Percentiles rank a stretch among this genome's conserved stretches.
phyloP scores from a whole-genome alignment of 2,797 vertebrate species.

The Carapus acus region DNA sequence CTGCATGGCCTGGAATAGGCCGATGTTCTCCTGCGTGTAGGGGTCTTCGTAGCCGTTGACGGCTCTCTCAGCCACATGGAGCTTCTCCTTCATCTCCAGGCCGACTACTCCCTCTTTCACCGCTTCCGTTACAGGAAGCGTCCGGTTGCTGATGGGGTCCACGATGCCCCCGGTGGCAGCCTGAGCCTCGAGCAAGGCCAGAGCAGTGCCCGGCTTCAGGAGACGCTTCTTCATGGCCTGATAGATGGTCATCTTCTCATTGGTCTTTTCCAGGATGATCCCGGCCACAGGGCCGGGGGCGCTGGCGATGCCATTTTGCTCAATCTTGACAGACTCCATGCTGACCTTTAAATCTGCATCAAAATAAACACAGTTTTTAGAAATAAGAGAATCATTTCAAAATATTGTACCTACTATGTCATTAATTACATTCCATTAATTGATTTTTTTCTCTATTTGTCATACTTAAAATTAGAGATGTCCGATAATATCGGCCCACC shows the following conservation, averaged over 20 bases:
- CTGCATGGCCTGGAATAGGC: conserved; percentile 95
- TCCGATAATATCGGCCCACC: too few relatives aligned
- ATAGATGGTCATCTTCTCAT: conserved; percentile 84
- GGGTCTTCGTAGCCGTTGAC: conserved; percentile 83
- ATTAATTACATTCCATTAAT: background rate
- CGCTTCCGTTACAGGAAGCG: conserved; percentile 79
- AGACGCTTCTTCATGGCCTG: conserved; percentile 89
- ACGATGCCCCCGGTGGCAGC: conserved; percentile 85
- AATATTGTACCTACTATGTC: background rate
- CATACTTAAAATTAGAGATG: too few relatives aligned
- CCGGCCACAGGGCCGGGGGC: conserved; percentile 81
- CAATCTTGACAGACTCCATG: conserved; percentile 45
- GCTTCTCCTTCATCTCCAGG: conserved; percentile 86
- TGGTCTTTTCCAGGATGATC: conserved; percentile 79
- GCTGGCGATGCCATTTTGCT: conserved; percentile 50
- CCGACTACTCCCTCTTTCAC: conserved; percentile 84
- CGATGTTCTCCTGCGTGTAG: conserved; percentile 82
- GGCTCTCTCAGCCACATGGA: conserved; percentile 82
- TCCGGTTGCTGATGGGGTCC: conserved; percentile 81
- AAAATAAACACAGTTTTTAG: conserved; percentile 26
- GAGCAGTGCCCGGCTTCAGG: conserved; percentile 81
- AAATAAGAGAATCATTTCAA: background rate
- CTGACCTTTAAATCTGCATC: conserved; percentile 27
- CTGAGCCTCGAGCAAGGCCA: conserved; percentile 89
- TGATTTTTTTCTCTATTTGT: too few relatives aligned